phyloP scores from a whole-genome alignment of 2,797 vertebrate genomes.

The Syndactyla subalaris region DNA sequence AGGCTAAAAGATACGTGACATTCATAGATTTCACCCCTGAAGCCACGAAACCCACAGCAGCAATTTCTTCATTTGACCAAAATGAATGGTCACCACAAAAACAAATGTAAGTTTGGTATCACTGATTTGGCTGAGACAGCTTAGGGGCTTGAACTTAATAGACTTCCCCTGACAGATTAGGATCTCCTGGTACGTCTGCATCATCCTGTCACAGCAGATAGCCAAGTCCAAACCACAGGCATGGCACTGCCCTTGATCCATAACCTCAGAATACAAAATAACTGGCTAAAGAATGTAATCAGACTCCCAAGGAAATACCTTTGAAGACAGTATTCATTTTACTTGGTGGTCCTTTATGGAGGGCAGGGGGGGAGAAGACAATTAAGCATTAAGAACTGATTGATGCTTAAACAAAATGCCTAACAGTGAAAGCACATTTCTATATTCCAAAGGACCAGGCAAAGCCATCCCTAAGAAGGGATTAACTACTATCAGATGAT shows the following conservation, averaged over 20 bases:
- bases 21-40: conserved; percentile 84
- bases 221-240: conserved; percentile 81
- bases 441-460: conserved; percentile 68
- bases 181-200: conserved; percentile 77
- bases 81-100: conserved; percentile 84
- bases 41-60: conserved; percentile 78
- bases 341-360: conserved; percentile 43
- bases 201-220: conserved; percentile 82
- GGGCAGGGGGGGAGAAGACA: neutral
- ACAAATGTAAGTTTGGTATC: conserved; percentile 80
- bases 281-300: conserved; percentile 16
- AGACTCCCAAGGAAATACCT: conserved; percentile 63
- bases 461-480: conserved; percentile 78
- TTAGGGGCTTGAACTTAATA: conserved; percentile 82
- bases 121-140: conserved; percentile 78
- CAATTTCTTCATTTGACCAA: conserved; percentile 82
- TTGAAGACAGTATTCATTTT: conserved; percentile 67
- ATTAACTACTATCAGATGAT: conserved; percentile 83
- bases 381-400: conserved; percentile 75
- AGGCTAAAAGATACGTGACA: conserved; percentile 85
- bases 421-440: conserved; percentile 73
- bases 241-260: conserved; percentile 76
- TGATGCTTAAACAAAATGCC: conserved; percentile 75
- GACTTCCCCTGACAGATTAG: conserved; percentile 80
- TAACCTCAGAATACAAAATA: conserved; percentile 78